Evolutionary conservation across 2,888 invertebrate genomes (phyloP), one percentile per base, ranked within the genome.

Genomic region (Xiphydria camelus): DNA sequence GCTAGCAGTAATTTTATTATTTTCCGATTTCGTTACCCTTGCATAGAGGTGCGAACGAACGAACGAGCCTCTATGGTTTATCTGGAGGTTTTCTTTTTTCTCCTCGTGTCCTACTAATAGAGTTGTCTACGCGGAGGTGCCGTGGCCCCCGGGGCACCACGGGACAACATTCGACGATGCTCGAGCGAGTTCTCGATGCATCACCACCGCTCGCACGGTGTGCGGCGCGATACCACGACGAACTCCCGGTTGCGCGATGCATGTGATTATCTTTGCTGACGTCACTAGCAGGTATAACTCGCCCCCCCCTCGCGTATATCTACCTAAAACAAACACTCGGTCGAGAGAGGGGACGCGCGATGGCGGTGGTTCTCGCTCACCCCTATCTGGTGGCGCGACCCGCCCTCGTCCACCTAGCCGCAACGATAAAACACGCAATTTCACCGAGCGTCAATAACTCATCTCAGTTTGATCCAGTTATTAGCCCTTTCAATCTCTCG

Each of bases 191-290:
- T 55, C 52, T 58, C 51, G 63, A 66, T 66, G 64, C 65, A 66
- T 68, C 68, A 61, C 57, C 53, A 57, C 57, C 64, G 48, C 57
- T 57, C 47, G n/a, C n/a, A n/a, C n/a, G n/a, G n/a, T n/a, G n/a
- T n/a, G n/a, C n/a, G 34, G 59, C 58, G 57, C 62, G 64, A 67
- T 67, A 67, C 53, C 62, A 50, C 52, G 66, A 66, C 65, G 64
- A 67, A 68, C 66, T 59, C 62, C 60, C 63, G 65, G 63, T 61
- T 65, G 55, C 68, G n/a, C n/a, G 59, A 65, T 59, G 60, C 61
- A 59, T 65, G 63, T 68, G 66, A 69, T 71, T 71, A 71, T 70
- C 71, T 66, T 59, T 55, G 61, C 55, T 57, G 53, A 61, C 70
- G 68, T 66, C 65, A 59, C 60, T 65, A 64, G 26, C 38, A 42